Conservation (phyloP, 2,888 invertebrate genomes). For the Leptinotarsa juncta region DNA sequence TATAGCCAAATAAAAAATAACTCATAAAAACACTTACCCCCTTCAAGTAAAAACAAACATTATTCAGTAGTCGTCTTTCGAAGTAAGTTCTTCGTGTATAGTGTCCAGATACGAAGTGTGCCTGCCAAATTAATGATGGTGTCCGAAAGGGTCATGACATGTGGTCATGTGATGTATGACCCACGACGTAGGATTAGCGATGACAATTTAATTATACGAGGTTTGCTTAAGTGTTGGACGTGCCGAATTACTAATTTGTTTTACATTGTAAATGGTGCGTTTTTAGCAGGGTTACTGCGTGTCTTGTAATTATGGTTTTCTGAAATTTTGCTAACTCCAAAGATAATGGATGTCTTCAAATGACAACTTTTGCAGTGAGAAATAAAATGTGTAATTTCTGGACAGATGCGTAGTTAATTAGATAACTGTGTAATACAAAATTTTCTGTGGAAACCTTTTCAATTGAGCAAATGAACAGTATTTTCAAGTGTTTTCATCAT, state of each 20-base stretch:
- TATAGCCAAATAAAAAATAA: too few relatives aligned
- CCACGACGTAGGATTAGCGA: conserved; percentile 62
- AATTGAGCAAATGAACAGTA: too few relatives aligned
- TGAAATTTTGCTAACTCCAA: conserved; percentile 5
- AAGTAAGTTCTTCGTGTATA: conserved; percentile 22
- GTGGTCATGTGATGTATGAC: conserved; percentile 65
- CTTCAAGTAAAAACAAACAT: not conserved
- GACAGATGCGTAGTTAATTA: not conserved
- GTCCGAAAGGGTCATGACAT: conserved; percentile 59
- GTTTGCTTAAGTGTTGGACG: conserved; percentile 53
- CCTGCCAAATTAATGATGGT: conserved; percentile 61
- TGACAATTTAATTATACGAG: conserved; percentile 64
- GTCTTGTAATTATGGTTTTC: conserved; percentile 14
- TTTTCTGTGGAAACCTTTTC: too few relatives aligned
- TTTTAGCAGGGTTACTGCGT: conserved; percentile 3
- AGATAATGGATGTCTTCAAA: conserved; percentile 9
- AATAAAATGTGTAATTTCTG: not conserved
- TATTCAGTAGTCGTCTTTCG: not conserved
- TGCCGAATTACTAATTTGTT: conserved; percentile 20
- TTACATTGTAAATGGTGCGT: conserved; percentile 12
- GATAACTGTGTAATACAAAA: not conserved
- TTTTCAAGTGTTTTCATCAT: too few relatives aligned
- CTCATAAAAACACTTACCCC: not conserved
- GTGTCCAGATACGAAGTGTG: conserved; percentile 36
- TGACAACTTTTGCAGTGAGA: not conserved